A percentile compares a stretch with the other conserved stretches of the same genome.
Evolutionary conservation across 2,113 vertebrate species (phyloP).

Genomic region (Felis catus): DNA sequence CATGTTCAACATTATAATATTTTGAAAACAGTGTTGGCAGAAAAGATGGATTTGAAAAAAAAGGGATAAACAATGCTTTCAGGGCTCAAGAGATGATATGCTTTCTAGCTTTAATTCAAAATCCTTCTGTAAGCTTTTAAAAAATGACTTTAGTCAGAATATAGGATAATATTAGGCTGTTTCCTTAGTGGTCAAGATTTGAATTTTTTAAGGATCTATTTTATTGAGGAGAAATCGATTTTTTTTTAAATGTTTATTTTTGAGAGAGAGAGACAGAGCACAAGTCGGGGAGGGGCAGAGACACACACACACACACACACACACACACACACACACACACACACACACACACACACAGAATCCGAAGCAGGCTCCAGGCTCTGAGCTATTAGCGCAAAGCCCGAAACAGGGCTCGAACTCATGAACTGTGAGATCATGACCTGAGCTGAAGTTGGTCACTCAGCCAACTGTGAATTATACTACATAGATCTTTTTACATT

Average conservation of each 20-base stretch:
- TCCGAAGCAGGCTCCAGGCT: too few relatives aligned
- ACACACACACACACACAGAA: too few relatives aligned
- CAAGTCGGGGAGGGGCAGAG: not conserved
- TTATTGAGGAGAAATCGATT: not conserved
- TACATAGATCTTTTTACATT: not conserved
- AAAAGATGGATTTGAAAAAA: not conserved
- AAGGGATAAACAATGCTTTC: constrained; percentile 7
- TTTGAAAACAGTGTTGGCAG: not conserved
- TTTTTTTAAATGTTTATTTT: not conserved
- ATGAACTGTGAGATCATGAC: not conserved
- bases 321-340: too few relatives aligned
- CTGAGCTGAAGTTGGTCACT: not conserved
- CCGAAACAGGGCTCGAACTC: fast-evolving
- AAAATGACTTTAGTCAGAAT: not conserved
- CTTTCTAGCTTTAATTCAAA: constrained; percentile 33
- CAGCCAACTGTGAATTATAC: not conserved
- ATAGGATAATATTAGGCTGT: not conserved
- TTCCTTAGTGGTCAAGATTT: not conserved
- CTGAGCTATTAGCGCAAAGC: not conserved
- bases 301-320: too few relatives aligned
- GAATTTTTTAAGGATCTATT: not conserved
- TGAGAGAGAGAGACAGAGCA: not conserved
- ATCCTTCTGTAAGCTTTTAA: not conserved
- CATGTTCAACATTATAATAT: not conserved
- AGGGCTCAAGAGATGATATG: not conserved